These are phyloP conservation scores for Podotricha telesiphe DNA, from an alignment of 2,888 invertebrate species.

Conservation along the genomic window DNA sequence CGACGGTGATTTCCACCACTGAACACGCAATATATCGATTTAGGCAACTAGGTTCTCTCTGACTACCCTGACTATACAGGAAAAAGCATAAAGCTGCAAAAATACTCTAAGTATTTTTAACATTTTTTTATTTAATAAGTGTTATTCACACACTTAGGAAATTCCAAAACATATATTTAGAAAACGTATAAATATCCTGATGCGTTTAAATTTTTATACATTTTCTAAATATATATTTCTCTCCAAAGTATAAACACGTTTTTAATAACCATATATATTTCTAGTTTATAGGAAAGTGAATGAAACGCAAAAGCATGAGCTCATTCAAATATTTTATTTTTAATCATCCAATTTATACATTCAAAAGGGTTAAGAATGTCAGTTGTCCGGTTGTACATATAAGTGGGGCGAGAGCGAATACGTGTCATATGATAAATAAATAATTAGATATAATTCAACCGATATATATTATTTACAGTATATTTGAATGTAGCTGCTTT, in stretches of 20 bases:
- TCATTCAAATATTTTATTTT: conserved; percentile 10
- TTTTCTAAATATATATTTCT: no score
- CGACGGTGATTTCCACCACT: no score
- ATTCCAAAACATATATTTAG: no score
- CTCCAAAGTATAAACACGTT: neutral
- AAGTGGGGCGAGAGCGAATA: conserved; percentile 61
- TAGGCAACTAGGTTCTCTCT: no score
- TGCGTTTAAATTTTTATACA: no score
- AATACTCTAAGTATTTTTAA: no score
- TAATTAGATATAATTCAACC: conserved; percentile 43
- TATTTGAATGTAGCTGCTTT: neutral
- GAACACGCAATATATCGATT: no score
- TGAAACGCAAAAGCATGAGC: neutral
- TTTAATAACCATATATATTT: neutral
- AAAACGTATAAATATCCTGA: no score
- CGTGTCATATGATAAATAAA: conserved; percentile 55
- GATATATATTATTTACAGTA: conserved; percentile 36
- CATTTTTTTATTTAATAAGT: no score
- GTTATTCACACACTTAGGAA: no score
- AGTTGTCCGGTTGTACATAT: conserved; percentile 67
- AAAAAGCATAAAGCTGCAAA: no score
- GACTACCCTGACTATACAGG: no score
- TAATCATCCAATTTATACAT: conserved; percentile 12
- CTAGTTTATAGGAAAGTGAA: neutral
- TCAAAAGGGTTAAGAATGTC: conserved; percentile 74